These are phyloP conservation scores for Hycleus phaleratus DNA, from an alignment of 1,140 invertebrate species.

Conservation along the genomic window DNA sequence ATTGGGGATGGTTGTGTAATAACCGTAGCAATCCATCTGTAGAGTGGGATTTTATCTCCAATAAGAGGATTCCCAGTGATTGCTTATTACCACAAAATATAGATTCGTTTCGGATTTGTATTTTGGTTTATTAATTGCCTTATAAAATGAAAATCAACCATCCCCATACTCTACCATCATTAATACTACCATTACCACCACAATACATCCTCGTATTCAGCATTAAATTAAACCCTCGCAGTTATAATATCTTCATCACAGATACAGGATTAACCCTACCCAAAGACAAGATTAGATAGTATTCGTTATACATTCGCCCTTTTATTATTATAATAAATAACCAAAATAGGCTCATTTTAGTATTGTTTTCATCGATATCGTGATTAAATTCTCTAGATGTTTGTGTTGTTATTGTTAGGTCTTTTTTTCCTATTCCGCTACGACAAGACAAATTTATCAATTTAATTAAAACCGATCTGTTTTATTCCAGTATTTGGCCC, in stretches of 20 bases:
- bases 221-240: too few relatives aligned
- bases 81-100: constrained; percentile 23
- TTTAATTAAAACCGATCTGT: constrained; percentile 14
- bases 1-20: too few relatives aligned
- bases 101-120: constrained; percentile 19
- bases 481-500: not conserved
- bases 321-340: not conserved
- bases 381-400: too few relatives aligned
- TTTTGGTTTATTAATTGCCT: constrained; percentile 18
- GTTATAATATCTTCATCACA: constrained; percentile 21
- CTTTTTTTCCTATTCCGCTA: too few relatives aligned
- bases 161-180: too few relatives aligned
- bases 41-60: constrained; percentile 5
- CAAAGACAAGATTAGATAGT: constrained; percentile 21
- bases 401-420: too few relatives aligned
- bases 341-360: too few relatives aligned
- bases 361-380: too few relatives aligned
- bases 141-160: constrained; percentile 4
- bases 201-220: too few relatives aligned
- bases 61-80: constrained; percentile 24
- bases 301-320: constrained; percentile 25
- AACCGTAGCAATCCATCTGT: constrained; percentile 7
- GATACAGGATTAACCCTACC: constrained; percentile 17
- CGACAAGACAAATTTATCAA: constrained; percentile 10
- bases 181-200: too few relatives aligned